phyloP scores from a whole-genome alignment of 53 echinoderm and acorn worm genomes.

The Actinopyga echinites region DNA sequence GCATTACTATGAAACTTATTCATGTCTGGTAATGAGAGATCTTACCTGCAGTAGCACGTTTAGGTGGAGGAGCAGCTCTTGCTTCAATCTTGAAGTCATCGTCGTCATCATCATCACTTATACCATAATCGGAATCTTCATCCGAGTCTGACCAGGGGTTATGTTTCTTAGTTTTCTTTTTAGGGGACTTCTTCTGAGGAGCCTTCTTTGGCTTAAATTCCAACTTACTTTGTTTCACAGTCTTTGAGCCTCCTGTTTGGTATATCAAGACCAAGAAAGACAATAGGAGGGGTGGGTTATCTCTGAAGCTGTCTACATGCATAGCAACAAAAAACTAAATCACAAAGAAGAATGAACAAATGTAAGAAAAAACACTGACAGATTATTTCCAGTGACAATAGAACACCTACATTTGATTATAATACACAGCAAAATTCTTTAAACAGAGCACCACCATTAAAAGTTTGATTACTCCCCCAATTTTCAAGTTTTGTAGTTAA shows the following conservation, averaged over 20 bases:
- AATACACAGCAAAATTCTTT: no score
- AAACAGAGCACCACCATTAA: no score
- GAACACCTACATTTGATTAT: no score
- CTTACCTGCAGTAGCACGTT: not conserved
- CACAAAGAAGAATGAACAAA: not conserved
- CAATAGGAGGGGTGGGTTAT: not conserved
- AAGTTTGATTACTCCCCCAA: no score
- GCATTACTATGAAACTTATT: not conserved
- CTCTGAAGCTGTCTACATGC: not conserved
- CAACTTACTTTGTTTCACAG: conserved; percentile 68
- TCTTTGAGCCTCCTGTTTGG: conserved; percentile 49
- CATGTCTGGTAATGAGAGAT: not conserved
- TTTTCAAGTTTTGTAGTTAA: no score
- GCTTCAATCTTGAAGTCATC: conserved; percentile 9
- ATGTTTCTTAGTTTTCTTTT: conserved; percentile 48
- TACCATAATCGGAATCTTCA: conserved; percentile 36
- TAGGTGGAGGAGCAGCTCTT: not conserved
- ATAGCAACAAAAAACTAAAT: not conserved
- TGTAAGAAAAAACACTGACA: no score
- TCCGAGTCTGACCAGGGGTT: conserved; percentile 62
- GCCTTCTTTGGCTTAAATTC: conserved; percentile 65
- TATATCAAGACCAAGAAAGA: not conserved
- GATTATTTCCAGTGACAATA: no score
- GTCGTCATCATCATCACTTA: not conserved
- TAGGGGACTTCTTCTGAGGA: conserved; percentile 35